Evolutionary conservation across 2,113 vertebrate species (phyloP).

Genomic region (Mungos mungo): DNA sequence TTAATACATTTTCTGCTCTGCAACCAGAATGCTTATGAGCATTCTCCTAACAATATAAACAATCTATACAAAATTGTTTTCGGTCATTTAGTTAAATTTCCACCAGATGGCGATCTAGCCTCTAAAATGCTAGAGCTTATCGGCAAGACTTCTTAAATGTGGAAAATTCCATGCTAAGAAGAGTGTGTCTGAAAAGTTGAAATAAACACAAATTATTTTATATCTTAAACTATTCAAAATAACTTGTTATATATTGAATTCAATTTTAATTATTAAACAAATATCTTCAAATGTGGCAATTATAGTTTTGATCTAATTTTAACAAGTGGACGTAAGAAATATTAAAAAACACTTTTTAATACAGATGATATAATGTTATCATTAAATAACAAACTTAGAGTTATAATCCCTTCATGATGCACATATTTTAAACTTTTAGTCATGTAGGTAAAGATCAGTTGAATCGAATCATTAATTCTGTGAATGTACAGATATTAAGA

Average conservation of each 20-base stretch:
- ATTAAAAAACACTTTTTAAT: neutral
- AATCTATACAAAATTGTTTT: neutral
- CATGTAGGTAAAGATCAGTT: neutral
- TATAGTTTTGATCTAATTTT: neutral
- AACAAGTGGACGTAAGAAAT: neutral
- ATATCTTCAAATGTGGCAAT: neutral
- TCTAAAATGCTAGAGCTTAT: conserved; percentile 68
- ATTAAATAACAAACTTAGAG: neutral
- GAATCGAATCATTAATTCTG: neutral
- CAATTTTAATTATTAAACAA: neutral
- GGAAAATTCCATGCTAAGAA: neutral
- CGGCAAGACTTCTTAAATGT: neutral
- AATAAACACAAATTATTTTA: neutral
- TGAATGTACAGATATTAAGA: neutral
- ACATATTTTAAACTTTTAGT: neutral
- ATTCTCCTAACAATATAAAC: neutral
- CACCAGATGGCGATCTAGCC: conserved; percentile 84
- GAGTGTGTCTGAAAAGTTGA: conserved; percentile 29
- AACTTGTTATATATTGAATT: neutral
- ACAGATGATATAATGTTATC: neutral
- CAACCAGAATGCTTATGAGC: neutral
- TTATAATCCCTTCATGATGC: neutral
- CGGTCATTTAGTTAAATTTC: conserved; percentile 42
- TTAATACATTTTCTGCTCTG: conserved; percentile 2
- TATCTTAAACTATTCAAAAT: neutral